Evolutionary conservation across 2,113 vertebrate genomes (phyloP).

Genomic region (Dasyprocta punctata): DNA sequence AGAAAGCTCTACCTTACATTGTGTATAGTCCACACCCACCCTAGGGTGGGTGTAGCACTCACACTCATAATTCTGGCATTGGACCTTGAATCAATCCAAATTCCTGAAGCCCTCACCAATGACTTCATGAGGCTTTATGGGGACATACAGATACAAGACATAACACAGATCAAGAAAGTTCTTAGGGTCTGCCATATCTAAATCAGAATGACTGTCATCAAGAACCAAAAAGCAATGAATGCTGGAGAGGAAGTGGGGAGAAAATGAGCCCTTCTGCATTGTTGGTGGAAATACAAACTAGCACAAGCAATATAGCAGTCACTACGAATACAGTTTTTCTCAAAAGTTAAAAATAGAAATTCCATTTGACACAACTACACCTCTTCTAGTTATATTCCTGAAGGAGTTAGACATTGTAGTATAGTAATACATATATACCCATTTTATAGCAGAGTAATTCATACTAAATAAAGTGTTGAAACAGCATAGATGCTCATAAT

Average conservation of each 20-base stretch:
- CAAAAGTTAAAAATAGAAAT: neutral
- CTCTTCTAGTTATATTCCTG: neutral
- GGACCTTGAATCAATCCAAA: too few species aligned
- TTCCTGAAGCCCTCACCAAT: too few species aligned
- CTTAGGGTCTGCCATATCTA: neutral
- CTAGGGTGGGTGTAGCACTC: too few species aligned
- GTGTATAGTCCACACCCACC: too few species aligned
- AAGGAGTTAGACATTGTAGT: neutral
- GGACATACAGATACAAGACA: too few species aligned
- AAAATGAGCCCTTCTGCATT: neutral
- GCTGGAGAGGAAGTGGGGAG: neutral
- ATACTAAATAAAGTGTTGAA: neutral
- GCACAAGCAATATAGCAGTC: neutral
- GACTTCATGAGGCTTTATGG: too few species aligned
- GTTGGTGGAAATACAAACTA: neutral
- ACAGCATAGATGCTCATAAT: neutral
- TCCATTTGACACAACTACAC: neutral
- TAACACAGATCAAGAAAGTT: neutral
- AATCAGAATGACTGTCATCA: neutral
- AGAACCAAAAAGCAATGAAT: neutral
- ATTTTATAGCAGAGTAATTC: neutral
- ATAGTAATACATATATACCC: neutral
- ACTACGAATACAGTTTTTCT: neutral
- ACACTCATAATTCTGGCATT: too few species aligned
- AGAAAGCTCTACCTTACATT: too few species aligned